Percentiles rank a stretch among this genome's conserved stretches.
Evolutionary conservation across 2,113 vertebrate genomes (phyloP).

Genomic region (Phaetusa simplex): DNA sequence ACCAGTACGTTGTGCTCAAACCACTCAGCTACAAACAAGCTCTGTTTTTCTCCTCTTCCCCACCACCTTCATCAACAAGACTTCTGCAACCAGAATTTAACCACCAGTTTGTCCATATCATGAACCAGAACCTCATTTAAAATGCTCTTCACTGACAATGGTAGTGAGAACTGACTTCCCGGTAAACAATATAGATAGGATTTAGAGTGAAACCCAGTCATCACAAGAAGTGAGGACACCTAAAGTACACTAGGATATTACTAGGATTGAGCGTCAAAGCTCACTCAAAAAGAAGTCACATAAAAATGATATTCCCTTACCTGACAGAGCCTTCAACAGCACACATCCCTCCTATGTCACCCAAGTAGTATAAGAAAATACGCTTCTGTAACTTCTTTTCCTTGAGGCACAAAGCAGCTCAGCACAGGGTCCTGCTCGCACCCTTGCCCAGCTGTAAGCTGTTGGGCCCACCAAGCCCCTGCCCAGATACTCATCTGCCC

Average conservation of each 20-base stretch:
- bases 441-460: neutral
- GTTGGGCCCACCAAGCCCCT: neutral
- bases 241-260: neutral
- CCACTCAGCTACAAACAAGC: neutral
- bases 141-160: neutral
- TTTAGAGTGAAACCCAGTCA: neutral
- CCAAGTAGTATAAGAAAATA: neutral
- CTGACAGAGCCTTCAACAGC: neutral
- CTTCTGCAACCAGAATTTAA: neutral
- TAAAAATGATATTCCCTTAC: neutral
- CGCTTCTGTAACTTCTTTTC: neutral
- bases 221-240: neutral
- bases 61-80: neutral
- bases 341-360: too few relatives aligned
- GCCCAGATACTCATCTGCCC: neutral
- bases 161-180: neutral
- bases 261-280: neutral
- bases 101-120: neutral
- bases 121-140: neutral
- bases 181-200: neutral
- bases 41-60: neutral
- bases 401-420: neutral
- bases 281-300: neutral
- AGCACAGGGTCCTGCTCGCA: rapidly evolving
- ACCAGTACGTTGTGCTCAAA: neutral